Base-by-base conservation (phyloP, 1,140 invertebrate species). In the Orius insidiosus region DNA sequence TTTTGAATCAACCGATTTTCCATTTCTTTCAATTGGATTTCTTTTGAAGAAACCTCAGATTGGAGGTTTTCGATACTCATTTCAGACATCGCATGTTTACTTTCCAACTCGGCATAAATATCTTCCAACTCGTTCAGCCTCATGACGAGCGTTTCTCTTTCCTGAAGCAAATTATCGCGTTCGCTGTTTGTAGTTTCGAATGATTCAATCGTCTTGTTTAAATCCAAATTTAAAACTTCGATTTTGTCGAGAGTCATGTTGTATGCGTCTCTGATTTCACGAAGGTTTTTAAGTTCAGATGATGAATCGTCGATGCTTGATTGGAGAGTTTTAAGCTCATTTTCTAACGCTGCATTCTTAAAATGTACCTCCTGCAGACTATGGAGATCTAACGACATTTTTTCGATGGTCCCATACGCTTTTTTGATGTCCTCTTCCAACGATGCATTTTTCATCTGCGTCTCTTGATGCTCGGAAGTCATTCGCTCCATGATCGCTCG, bases 271-370 rank as follows among this genome's bases (percentile, higher is more conserved):
- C 36, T 46, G 6, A 51, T 33, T 31, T 51, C 46, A 15, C 35
- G 33, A 10, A 49, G 36, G 13, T 41, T 45, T 3, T 30, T 8
- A 10, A 52, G 39, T 36, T 52, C 45, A 15, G 54, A 49, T 55
- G 73, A 68, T 10, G 67, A 54, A 43, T 65, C 59, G 9, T 54
- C 50, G 44, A 69, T 52, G 35, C 65, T 54, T 36, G 61, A 53
- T 31, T 59, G 59, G 3, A 63, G 53, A n/a, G 57, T 49, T 5
- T 60, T 51, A 36, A 66, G 56, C 39, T 71, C 63, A 24, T 52
- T 38, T 45, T 55, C 56, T 3, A 63, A 43, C 31, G 57, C 46
- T 6, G 37, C 46, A 14, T 59, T 48, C 44, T 51, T 63, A 58
- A 30, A 31, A 5, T 43, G 24, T 2, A 30, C 14, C 18, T 18